phyloP scores from a whole-genome alignment of 2,888 invertebrate genomes.

The Dryococelus australis region DNA sequence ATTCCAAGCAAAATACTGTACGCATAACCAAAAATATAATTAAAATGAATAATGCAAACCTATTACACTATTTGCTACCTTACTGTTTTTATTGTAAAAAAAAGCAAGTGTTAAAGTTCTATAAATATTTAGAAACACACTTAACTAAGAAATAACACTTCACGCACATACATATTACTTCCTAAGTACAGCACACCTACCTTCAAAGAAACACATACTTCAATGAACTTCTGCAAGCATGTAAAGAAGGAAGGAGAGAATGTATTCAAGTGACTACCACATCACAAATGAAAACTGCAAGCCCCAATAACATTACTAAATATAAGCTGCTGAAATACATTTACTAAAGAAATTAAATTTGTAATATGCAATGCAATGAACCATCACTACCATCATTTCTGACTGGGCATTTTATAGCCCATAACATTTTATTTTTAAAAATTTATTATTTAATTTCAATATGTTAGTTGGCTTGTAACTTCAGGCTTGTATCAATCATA shows the following conservation, averaged over 20 bases:
- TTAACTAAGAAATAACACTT: neutral
- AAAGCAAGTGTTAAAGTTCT: too few species aligned
- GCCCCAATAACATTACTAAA: neutral
- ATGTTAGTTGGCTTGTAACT: too few species aligned
- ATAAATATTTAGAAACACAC: neutral
- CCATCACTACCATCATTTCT: neutral
- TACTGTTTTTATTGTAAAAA: too few species aligned
- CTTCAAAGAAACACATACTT: slow-evolving; percentile 94
- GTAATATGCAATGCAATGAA: neutral
- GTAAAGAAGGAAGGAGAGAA: slow-evolving; percentile 56
- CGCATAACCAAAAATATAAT: too few species aligned
- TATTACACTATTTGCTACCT: too few species aligned
- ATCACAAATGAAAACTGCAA: slow-evolving; percentile 28
- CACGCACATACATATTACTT: neutral
- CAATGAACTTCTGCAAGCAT: slow-evolving; percentile 88
- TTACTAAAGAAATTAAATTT: neutral
- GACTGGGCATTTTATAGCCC: too few species aligned
- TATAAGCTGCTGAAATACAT: slow-evolving; percentile 3
- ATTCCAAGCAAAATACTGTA: too few species aligned
- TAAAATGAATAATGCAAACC: too few species aligned
- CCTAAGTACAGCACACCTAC: slow-evolving; percentile 61
- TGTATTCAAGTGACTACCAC: slow-evolving; percentile 32
- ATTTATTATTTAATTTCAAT: too few species aligned
- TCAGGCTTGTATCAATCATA: too few species aligned
- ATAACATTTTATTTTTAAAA: too few species aligned